phyloP scores from a whole-genome alignment of 2,888 invertebrate species.

The Zaprionus bogoriensis region DNA sequence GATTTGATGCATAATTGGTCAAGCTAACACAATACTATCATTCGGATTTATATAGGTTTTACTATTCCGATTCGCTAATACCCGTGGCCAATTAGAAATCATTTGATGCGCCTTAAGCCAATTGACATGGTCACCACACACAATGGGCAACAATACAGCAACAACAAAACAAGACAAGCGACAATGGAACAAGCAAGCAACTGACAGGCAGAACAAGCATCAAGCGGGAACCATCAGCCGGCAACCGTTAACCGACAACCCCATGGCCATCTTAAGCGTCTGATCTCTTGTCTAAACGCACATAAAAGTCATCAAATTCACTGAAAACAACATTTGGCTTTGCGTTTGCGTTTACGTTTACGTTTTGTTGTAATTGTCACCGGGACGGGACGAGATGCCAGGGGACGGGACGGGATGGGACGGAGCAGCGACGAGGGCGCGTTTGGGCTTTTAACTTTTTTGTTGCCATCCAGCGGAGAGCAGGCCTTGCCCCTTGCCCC shows the following conservation, averaged over 20 bases:
- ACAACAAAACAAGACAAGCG: conserved; percentile 40
- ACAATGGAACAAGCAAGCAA: conserved; percentile 27
- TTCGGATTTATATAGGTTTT: neutral
- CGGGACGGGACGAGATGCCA: conserved; percentile 23
- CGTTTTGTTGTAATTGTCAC: conserved; percentile 74
- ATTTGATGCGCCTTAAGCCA: conserved; percentile 73
- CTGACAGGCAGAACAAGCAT: conserved; percentile 4
- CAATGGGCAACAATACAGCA: conserved; percentile 42
- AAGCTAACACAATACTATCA: neutral
- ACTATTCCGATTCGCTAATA: neutral
- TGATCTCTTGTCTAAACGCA: conserved; percentile 80
- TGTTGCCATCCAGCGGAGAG: conserved; percentile 36
- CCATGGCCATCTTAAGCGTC: conserved; percentile 81
- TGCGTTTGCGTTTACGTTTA: conserved; percentile 72
- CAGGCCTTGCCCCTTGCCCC: conserved; percentile 31
- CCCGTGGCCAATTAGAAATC: conserved; percentile 78
- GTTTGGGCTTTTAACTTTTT: conserved; percentile 72
- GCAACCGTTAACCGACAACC: conserved; percentile 42
- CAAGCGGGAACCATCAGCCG: neutral
- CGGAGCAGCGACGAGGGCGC: conserved; percentile 3
- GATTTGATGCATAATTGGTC: neutral
- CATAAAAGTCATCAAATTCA: conserved; percentile 82
- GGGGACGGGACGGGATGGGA: neutral
- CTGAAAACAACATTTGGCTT: conserved; percentile 80
- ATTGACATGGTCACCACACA: conserved; percentile 60